Conservation (phyloP, 2,797 vertebrate genomes). For the Sylvia borin region DNA sequence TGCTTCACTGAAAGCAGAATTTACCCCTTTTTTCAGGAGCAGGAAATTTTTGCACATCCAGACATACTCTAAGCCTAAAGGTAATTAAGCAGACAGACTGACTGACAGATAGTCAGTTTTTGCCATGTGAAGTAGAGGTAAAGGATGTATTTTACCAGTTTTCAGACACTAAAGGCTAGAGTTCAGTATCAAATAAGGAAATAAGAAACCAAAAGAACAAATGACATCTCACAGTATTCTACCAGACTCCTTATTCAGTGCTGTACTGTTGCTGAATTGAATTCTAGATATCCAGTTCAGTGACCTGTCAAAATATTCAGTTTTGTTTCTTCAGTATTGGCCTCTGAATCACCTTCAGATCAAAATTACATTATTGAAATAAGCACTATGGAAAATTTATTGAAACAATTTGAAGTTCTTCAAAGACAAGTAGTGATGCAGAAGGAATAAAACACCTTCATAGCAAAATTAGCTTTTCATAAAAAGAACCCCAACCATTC, state of each 20-base stretch:
- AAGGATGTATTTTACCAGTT: neutral
- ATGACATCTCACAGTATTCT: neutral
- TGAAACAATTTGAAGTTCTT: neutral
- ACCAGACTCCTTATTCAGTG: neutral
- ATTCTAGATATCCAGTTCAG: slow-evolving; percentile 3
- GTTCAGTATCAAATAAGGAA: neutral
- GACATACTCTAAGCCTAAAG: neutral
- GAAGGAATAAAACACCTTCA: neutral
- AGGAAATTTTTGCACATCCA: neutral
- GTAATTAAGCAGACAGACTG: neutral
- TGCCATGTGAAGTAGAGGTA: neutral
- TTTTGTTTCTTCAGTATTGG: neutral
- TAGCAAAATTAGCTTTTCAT: neutral
- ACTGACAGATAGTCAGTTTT: neutral
- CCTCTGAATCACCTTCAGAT: neutral
- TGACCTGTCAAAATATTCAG: neutral
- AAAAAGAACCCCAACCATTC: neutral
- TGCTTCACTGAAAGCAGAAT: neutral
- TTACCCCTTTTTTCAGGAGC: neutral
- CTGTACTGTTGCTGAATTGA: neutral
- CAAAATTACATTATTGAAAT: neutral
- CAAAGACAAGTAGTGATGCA: neutral
- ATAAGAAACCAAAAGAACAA: neutral
- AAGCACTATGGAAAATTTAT: neutral
- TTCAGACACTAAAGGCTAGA: neutral